Evolutionary conservation across 2,888 invertebrate species (phyloP).

Genomic region (Oligia latruncula): DNA sequence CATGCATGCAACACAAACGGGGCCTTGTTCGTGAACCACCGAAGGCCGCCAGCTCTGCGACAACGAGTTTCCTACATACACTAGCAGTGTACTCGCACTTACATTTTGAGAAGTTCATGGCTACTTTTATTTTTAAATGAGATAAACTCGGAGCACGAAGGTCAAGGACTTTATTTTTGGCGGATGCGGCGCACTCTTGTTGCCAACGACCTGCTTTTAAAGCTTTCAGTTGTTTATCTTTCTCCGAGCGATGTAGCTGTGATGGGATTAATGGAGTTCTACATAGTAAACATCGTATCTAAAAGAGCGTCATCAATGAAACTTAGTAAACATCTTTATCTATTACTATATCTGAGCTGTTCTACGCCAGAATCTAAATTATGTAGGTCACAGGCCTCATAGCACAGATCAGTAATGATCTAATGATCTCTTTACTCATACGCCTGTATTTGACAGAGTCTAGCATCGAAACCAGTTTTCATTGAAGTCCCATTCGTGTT

Average conservation of each 20-base stretch:
- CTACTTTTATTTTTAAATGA: constrained; percentile 86
- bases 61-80: constrained; percentile 82
- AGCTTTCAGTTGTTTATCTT: constrained; percentile 74
- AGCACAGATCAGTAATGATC: constrained; percentile 22
- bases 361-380: constrained; percentile 40
- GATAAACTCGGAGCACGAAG: constrained; percentile 84
- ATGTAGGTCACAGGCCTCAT: constrained; percentile 33
- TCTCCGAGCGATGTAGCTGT: constrained; percentile 67
- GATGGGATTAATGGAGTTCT: constrained; percentile 72
- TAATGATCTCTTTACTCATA: constrained; percentile 37
- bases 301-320: constrained; percentile 66
- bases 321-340: constrained; percentile 48
- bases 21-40: constrained; percentile 88
- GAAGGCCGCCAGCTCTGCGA: constrained; percentile 84
- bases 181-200: constrained; percentile 77
- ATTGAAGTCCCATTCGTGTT: constrained; percentile 65
- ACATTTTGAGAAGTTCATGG: constrained; percentile 86
- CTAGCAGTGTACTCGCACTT: constrained; percentile 79
- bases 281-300: constrained; percentile 75
- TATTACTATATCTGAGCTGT: constrained; percentile 17
- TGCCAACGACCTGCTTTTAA: constrained; percentile 82
- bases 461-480: constrained; percentile 61
- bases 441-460: constrained; percentile 47
- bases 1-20: constrained; percentile 80
- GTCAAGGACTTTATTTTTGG: constrained; percentile 89